These are phyloP conservation scores for Sminthurides bifidus DNA, from an alignment of 1,140 invertebrate genomes.

Conservation along the genomic window DNA sequence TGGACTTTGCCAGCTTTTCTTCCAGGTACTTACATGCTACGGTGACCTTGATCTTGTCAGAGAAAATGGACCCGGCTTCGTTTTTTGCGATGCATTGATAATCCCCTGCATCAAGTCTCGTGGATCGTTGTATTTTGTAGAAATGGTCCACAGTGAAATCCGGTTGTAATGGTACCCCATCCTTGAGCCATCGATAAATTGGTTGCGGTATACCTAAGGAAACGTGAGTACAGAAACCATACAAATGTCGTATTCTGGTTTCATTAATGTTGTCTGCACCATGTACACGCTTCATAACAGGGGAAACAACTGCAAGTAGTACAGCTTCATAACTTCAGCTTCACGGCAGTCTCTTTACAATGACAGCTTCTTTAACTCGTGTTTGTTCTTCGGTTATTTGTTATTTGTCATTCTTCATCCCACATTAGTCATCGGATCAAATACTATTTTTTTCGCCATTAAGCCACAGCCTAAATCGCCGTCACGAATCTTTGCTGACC, in stretches of 20 bases:
- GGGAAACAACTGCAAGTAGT: too few relatives aligned
- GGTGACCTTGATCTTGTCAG: constrained; percentile 69
- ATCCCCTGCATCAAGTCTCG: constrained; percentile 63
- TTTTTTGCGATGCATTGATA: constrained; percentile 86
- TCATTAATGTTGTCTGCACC: too few relatives aligned
- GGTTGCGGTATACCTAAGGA: constrained; percentile 69
- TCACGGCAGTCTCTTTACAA: neutral
- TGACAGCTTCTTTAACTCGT: too few relatives aligned
- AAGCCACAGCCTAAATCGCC: too few relatives aligned
- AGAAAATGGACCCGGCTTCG: constrained; percentile 77
- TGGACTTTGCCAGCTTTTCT: neutral
- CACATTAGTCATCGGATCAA: too few relatives aligned
- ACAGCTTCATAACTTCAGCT: neutral
- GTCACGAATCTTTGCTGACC: too few relatives aligned
- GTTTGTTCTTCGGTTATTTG: too few relatives aligned
- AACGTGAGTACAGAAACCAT: constrained; percentile 20
- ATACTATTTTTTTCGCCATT: too few relatives aligned
- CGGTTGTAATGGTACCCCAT: constrained; percentile 54
- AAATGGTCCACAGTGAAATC: constrained; percentile 60
- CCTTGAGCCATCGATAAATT: constrained; percentile 78
- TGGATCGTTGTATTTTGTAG: constrained; percentile 66
- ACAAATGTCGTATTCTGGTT: neutral
- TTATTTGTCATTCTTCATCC: too few relatives aligned
- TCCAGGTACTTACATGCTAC: constrained; percentile 68
- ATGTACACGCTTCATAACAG: too few relatives aligned